phyloP scores from a whole-genome alignment of 1,140 invertebrate species.

The Ganaspis sp. region DNA sequence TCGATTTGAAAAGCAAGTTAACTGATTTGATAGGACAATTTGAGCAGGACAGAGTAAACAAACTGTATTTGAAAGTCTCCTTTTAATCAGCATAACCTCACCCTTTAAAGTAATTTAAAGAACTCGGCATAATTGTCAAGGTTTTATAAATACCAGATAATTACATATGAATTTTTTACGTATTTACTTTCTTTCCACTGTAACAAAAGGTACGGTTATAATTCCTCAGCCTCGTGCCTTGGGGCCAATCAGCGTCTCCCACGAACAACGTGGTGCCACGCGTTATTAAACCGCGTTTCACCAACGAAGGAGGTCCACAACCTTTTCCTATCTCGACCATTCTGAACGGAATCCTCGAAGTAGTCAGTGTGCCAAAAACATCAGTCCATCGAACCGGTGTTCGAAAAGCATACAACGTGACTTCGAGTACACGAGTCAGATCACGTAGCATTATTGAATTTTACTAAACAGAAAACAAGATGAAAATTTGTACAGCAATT shows the following conservation, averaged over 20 bases:
- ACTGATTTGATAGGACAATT: no score
- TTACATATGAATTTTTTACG: no score
- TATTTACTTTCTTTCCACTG: no score
- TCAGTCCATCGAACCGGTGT: background rate
- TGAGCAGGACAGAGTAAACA: no score
- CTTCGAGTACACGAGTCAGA: background rate
- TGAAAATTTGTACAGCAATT: constrained; percentile 55
- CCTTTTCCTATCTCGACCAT: constrained; percentile 32
- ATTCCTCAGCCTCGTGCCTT: background rate
- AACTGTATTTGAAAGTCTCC: no score
- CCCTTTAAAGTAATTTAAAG: no score
- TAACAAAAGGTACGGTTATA: background rate
- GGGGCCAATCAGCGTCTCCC: constrained; percentile 72
- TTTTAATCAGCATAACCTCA: no score
- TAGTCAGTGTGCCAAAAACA: constrained; percentile 42
- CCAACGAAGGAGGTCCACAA: constrained; percentile 31
- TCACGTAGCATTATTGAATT: background rate
- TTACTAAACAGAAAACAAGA: constrained; percentile 35
- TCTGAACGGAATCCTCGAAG: constrained; percentile 1
- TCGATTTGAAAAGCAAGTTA: no score
- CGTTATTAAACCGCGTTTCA: constrained; percentile 51
- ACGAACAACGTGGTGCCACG: constrained; percentile 71
- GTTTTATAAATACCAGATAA: no score
- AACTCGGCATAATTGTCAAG: no score
- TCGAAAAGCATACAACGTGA: background rate